phyloP scores from a whole-genome alignment of 2,888 invertebrate genomes.

The Pandemis corylana region DNA sequence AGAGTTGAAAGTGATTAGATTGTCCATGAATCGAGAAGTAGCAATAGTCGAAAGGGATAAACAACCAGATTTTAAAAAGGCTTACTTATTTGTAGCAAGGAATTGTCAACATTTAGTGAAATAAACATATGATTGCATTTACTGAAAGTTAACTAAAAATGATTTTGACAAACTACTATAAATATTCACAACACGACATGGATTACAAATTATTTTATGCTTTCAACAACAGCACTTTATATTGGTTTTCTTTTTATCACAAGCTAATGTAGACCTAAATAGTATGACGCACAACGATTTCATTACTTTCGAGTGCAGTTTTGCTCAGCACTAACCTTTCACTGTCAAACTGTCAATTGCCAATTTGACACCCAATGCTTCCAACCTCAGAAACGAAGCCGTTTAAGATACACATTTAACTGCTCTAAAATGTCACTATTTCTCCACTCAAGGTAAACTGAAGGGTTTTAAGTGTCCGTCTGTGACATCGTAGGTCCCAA shows the following conservation, averaged over 20 bases:
- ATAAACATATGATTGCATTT: not conserved
- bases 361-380: conserved; percentile 9
- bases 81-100: conserved; percentile 23
- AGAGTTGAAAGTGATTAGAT: conserved; percentile 56
- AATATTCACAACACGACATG: not conserved
- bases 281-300: not conserved
- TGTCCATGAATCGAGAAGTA: conserved; percentile 55
- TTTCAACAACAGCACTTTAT: not conserved
- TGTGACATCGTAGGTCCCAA: too few relatives aligned
- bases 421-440: not conserved
- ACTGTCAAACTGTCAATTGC: not conserved
- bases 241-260: not conserved
- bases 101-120: not conserved
- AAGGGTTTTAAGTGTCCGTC: too few relatives aligned
- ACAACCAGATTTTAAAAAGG: conserved; percentile 8
- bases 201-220: not conserved
- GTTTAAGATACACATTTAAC: conserved; percentile 11
- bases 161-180: conserved; percentile 7
- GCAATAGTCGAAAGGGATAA: conserved; percentile 1
- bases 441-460: not conserved
- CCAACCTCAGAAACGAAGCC: not conserved
- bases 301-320: not conserved
- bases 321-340: not conserved
- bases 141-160: not conserved
- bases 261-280: not conserved